Conservation (phyloP, 1,140 invertebrate species). For the Coelopa frigida region DNA sequence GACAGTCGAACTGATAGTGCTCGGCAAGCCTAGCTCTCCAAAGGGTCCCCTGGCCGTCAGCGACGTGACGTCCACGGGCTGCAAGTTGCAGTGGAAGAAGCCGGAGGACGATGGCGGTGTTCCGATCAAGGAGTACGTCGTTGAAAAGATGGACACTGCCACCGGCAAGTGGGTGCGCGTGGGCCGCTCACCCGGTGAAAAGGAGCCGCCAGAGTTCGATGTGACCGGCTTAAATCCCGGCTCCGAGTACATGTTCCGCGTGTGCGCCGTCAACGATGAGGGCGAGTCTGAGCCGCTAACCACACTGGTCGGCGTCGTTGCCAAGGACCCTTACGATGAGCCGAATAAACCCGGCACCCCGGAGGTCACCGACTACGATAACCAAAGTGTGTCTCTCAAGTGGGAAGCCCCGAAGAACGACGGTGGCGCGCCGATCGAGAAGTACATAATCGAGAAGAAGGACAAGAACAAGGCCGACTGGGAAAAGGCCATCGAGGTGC, state of each 20-base stretch:
- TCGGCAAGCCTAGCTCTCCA: constrained; percentile 77
- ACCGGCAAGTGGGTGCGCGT: constrained; percentile 87
- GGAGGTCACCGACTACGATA: constrained; percentile 86
- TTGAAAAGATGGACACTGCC: constrained; percentile 88
- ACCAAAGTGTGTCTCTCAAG: constrained; percentile 86
- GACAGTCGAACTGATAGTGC: constrained; percentile 83
- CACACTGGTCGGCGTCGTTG: constrained; percentile 73
- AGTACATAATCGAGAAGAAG: constrained; percentile 97
- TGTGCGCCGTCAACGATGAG: constrained; percentile 91
- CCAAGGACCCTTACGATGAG: constrained; percentile 95
- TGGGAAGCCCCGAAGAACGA: constrained; percentile 89
- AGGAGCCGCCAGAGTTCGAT: constrained; percentile 71
- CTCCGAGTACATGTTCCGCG: constrained; percentile 92
- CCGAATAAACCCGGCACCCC: constrained; percentile 82
- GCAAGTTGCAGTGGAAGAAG: constrained; percentile 83
- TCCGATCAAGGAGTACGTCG: constrained; percentile 89
- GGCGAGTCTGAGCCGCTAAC: constrained; percentile 91
- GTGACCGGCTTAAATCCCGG: constrained; percentile 83
- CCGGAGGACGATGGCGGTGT: constrained; percentile 90
- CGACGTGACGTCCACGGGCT: constrained; percentile 78
- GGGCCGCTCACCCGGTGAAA: constrained; percentile 62
- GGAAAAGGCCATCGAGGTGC: constrained; percentile 85
- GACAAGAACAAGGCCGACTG: constrained; percentile 83
- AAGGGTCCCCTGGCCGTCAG: constrained; percentile 83
- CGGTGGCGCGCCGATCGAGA: constrained; percentile 90